A percentile compares a stretch with the other conserved stretches of the same genome.
Conservation (phyloP, 2,888 invertebrate genomes). For the Drosophila antonietae region DNA sequence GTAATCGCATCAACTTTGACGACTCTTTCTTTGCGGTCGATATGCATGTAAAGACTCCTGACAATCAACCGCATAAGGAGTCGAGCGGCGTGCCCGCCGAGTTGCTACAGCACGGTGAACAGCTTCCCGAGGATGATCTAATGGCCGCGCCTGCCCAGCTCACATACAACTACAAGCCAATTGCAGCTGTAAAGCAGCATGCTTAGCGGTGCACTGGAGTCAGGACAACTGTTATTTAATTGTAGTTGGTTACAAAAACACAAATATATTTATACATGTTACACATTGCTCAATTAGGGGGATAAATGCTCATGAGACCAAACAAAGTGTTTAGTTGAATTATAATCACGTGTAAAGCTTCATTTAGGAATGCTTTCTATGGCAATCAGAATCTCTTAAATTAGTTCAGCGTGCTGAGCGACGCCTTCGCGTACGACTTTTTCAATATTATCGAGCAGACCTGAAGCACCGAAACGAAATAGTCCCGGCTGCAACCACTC, state of each 20-base stretch:
- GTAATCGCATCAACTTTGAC: slow-evolving; percentile 81
- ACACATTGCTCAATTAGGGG: slow-evolving; percentile 12
- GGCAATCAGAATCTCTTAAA: background rate
- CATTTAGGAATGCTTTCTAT: slow-evolving; percentile 5
- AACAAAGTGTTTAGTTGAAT: slow-evolving; percentile 13
- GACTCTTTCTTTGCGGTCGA: slow-evolving; percentile 82
- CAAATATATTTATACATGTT: slow-evolving; percentile 46
- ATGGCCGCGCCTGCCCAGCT: slow-evolving; percentile 77
- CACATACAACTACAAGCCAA: slow-evolving; percentile 49
- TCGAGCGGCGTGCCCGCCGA: slow-evolving; percentile 20
- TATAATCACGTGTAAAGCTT: slow-evolving; percentile 7
- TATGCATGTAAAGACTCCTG: slow-evolving; percentile 77
- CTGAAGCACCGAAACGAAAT: slow-evolving; percentile 98
- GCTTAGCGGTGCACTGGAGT: slow-evolving; percentile 14
- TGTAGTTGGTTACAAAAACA: slow-evolving; percentile 60
- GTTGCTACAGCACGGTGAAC: slow-evolving; percentile 62
- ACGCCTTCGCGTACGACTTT: slow-evolving; percentile 79
- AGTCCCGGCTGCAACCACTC: slow-evolving; percentile 92
- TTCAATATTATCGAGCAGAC: slow-evolving; percentile 92
- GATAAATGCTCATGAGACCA: slow-evolving; percentile 20
- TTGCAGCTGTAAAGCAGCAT: background rate
- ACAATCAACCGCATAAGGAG: slow-evolving; percentile 78
- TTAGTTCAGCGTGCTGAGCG: slow-evolving; percentile 18
- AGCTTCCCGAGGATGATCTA: slow-evolving; percentile 70
- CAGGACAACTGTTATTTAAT: slow-evolving; percentile 50